These are phyloP conservation scores for Bolinopsis microptera DNA, from an alignment of 37 sponge, comb jelly and placozoan species.

Conservation along the genomic window DNA sequence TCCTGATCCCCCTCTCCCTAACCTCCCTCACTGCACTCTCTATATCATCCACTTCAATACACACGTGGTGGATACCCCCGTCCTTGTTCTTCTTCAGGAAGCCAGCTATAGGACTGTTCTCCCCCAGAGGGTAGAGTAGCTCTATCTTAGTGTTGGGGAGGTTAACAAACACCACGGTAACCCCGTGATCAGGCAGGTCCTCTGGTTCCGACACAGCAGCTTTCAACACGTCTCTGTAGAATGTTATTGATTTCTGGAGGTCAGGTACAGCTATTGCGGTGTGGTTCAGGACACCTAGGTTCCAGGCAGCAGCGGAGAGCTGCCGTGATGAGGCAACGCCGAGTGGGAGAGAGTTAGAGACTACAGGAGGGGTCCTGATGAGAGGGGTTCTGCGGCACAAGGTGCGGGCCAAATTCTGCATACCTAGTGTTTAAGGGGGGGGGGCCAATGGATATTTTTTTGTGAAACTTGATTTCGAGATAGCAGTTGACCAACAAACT, in stretches of 20 bases:
- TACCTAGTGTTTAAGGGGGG: too few species aligned
- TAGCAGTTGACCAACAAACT: too few species aligned
- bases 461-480: too few species aligned
- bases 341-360: background rate
- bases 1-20: slow-evolving; percentile 73
- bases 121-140: slow-evolving; percentile 92
- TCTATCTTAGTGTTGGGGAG: slow-evolving; percentile 95
- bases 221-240: slow-evolving; percentile 87
- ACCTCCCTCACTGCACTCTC: slow-evolving; percentile 77
- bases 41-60: slow-evolving; percentile 93
- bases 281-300: slow-evolving; percentile 89
- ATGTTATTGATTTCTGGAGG: slow-evolving; percentile 73
- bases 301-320: slow-evolving; percentile 69
- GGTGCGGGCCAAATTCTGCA: background rate
- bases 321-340: background rate
- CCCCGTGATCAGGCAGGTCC: slow-evolving; percentile 96
- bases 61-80: slow-evolving; percentile 98
- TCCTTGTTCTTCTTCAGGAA: slow-evolving; percentile 91
- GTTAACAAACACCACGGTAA: slow-evolving; percentile 92
- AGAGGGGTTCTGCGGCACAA: background rate
- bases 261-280: slow-evolving; percentile 96
- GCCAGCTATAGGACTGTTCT: slow-evolving; percentile 91
- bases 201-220: slow-evolving; percentile 84
- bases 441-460: too few species aligned
- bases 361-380: background rate